Evolutionary conservation across 2,888 invertebrate genomes (phyloP), one percentile per base, ranked within the genome.

Genomic region (Aleiodes testaceus): DNA sequence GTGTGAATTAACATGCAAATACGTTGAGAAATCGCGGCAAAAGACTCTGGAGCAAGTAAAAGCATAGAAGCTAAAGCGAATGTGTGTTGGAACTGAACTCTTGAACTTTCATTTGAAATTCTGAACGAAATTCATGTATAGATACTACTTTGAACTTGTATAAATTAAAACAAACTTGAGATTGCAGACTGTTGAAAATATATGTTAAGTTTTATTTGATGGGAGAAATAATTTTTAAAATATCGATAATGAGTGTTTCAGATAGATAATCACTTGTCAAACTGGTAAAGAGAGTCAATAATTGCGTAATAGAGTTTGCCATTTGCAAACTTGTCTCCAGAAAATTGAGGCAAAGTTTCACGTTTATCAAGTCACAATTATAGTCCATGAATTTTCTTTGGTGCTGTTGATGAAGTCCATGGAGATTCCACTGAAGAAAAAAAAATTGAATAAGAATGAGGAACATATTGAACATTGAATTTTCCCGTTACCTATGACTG

Each of bases 31-130:
- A 64, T 49, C 26, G 36, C 63, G 66, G 64, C 45, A 63, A 59
- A 53, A 50, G 66, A 64, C 65, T n/a, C n/a, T 49, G 47, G 64
- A 69, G 63, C 67, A 22, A 14, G 22, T 70, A 69, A 73, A 63
- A 76, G 72, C 68, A 64, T 67, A 42, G 64, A 66, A 72, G 71
- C 69, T 66, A 68, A 26, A 49, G 66, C 66, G 63, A 45, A 61
- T 67, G 61, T 45, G 65, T 59, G 26, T 26, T 26, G 72, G 22
- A 52, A 75, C 76, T 74, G 76, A 81, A 81, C 79, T 78, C 73
- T 75, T 74, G 77, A 44, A 69, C 79, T 80, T 85, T 82, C 84
- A 84, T 85, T 85, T 81, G 82, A 82, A 85, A 83, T 83, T 81
- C 80, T 77, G 72, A 69, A 70, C 69, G 80, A 78, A 81, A 83